Conservation (phyloP, 2,113 vertebrate genomes). For the Sinosuthora webbiana region DNA sequence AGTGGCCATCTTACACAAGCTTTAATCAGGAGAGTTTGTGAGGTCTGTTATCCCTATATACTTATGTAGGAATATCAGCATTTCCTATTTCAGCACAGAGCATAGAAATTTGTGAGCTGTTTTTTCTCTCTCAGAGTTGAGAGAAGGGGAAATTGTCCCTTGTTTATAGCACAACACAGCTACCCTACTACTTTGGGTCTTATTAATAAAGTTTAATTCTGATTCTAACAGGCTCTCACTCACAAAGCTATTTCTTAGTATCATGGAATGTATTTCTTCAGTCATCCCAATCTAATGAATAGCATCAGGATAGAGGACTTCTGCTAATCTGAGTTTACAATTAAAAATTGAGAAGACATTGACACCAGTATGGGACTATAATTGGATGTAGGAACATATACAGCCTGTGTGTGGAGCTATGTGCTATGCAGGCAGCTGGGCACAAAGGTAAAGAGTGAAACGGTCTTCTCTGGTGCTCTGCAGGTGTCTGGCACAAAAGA, state of each 20-base stretch:
- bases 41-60: not conserved
- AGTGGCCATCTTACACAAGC: not conserved
- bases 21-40: not conserved
- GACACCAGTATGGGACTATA: not conserved
- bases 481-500: not conserved
- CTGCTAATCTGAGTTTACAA: not conserved
- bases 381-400: not conserved
- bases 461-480: not conserved
- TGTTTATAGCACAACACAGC: not conserved
- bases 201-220: not conserved
- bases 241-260: not conserved
- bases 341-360: not conserved
- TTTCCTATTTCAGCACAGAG: not conserved
- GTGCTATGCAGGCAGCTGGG: not conserved
- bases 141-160: not conserved
- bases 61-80: not conserved
- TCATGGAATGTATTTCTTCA: not conserved
- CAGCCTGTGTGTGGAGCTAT: rapidly evolving
- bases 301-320: not conserved
- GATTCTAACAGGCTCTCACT: not conserved
- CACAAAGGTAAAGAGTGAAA: not conserved
- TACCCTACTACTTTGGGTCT: not conserved
- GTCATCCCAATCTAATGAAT: not conserved
- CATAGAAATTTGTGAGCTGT: not conserved
- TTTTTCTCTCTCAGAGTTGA: not conserved